Evolutionary conservation across 1,140 invertebrate genomes (phyloP).

Genomic region (Hetaerina americana): DNA sequence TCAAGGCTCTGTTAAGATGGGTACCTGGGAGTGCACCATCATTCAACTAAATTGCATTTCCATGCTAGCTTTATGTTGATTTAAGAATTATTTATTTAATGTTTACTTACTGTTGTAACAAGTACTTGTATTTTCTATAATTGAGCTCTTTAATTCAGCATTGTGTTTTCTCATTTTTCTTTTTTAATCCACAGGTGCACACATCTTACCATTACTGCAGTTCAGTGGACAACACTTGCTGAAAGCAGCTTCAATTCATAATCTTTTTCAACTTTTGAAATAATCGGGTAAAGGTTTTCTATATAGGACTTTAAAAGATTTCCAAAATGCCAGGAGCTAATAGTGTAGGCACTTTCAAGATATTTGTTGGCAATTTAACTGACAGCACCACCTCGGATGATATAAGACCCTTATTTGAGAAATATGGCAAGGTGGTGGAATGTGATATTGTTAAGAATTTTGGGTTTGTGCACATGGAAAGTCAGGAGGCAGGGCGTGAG

Average conservation of each 20-base stretch:
- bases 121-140: too few species aligned
- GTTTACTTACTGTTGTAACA: too few species aligned
- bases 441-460: slow-evolving; percentile 95
- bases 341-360: slow-evolving; percentile 78
- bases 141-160: too few species aligned
- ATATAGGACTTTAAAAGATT: neutral
- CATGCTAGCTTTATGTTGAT: too few species aligned
- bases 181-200: neutral
- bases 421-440: slow-evolving; percentile 89
- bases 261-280: neutral
- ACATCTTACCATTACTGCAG: neutral
- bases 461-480: slow-evolving; percentile 96
- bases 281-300: neutral
- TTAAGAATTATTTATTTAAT: too few species aligned
- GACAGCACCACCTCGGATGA: slow-evolving; percentile 76
- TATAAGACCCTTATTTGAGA: slow-evolving; percentile 80
- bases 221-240: neutral
- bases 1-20: too few species aligned
- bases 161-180: neutral
- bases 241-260: neutral
- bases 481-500: slow-evolving; percentile 76
- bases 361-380: slow-evolving; percentile 89
- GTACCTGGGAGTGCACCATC: too few species aligned
- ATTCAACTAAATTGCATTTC: too few species aligned
- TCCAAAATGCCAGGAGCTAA: slow-evolving; percentile 61